Evolutionary conservation across 1,140 invertebrate genomes (phyloP).

Genomic region (Adoxophyes honmai): DNA sequence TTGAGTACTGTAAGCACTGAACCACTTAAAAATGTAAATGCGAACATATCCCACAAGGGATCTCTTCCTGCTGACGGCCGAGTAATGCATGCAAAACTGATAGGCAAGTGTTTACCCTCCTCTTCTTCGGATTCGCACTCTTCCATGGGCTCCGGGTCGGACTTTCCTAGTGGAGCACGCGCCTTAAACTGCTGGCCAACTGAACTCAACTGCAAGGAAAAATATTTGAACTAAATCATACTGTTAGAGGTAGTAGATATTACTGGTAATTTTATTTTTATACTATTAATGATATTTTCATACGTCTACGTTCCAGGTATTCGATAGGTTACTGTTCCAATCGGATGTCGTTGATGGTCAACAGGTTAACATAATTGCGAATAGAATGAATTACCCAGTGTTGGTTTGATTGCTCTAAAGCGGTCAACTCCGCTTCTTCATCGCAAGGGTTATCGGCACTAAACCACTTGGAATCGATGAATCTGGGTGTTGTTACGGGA

Average conservation of each 20-base stretch:
- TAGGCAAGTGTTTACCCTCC: slow-evolving; percentile 70
- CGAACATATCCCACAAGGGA: no score
- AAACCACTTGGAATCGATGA: slow-evolving; percentile 89
- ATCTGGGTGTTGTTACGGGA: slow-evolving; percentile 84
- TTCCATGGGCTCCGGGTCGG: slow-evolving; percentile 81
- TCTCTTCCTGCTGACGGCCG: no score
- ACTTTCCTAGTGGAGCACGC: slow-evolving; percentile 86
- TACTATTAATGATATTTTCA: no score
- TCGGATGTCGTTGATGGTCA: slow-evolving; percentile 4
- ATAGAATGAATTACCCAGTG: slow-evolving; percentile 78
- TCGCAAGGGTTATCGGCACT: slow-evolving; percentile 88
- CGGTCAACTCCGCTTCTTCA: slow-evolving; percentile 87
- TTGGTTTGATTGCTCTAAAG: slow-evolving; percentile 87
- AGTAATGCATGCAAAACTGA: no score
- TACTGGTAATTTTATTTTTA: no score
- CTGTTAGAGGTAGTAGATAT: no score
- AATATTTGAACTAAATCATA: slow-evolving; percentile 14
- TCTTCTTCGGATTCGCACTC: slow-evolving; percentile 74
- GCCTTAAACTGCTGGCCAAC: slow-evolving; percentile 84
- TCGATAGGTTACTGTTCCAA: no score
- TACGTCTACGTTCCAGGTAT: no score
- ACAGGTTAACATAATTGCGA: slow-evolving; percentile 8
- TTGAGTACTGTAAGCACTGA: no score
- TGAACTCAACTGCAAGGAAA: slow-evolving; percentile 81
- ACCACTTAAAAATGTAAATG: no score